Evolutionary conservation across 1,140 invertebrate genomes (phyloP), one percentile per base, ranked within the genome.

Genomic region (Thaumatotibia leucotreta): DNA sequence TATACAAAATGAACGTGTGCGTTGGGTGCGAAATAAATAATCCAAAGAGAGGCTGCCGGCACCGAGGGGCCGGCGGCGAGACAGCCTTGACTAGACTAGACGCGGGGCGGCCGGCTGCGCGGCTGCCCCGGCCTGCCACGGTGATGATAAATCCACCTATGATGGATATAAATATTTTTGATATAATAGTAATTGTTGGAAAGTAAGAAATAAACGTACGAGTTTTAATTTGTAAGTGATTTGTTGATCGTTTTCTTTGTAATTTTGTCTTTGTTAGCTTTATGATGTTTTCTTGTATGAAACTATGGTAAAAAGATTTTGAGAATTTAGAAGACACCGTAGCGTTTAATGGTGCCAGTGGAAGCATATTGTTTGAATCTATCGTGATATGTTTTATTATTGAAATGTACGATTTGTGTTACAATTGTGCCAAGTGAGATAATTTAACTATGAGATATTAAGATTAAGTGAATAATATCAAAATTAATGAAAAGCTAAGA

Each of bases 201-300:
- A 75, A 78, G 75, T 78, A 79, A 83, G 82, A 72, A 79, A 72
- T 82, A 78, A 86, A 79, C 78, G 78, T 80, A 85, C 79, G 80
- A 84, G 76, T 82, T 86, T 87, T 86, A 81, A 87, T 86, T 83
- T 84, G 76, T 89, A 89, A 89, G 85, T 84, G 80, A 86, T 86
- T 86, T 88, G 87, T 88, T 88, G 85, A 87, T 88, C 83, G 85
- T 86, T 89, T 88, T 89, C 82, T 86, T 89, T 83, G 82, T 88
- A 85, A 82, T 87, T 84, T 88, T 88, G 81, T 86, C 81, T 86
- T 88, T 86, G 87, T 89, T 88, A 89, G 84, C 83, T 89, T 86
- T 84, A 81, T 86, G 77, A 82, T 81, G 83, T 88, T 86, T 87
- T 80, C 73, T 79, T 82, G 77, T 86, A 83, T 80, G 79, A 77